These are phyloP conservation scores for Endomychus coccineus DNA, from an alignment of 2,888 invertebrate genomes.

Conservation along the genomic window DNA sequence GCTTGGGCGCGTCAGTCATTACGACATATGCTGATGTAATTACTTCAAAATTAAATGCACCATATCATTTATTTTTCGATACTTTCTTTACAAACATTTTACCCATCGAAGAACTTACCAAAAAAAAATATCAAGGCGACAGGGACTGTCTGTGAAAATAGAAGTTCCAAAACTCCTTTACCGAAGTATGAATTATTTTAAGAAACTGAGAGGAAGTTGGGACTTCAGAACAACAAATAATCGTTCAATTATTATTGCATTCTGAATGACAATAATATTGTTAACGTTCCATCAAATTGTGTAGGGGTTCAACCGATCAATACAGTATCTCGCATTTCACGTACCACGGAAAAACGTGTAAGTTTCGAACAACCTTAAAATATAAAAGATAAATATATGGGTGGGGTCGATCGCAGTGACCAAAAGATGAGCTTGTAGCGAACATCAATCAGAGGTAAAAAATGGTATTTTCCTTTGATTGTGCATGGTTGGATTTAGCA, in stretches of 20 bases:
- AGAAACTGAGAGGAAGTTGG: slow-evolving; percentile 9
- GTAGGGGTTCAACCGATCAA: slow-evolving; percentile 5
- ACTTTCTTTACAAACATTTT: slow-evolving; percentile 3
- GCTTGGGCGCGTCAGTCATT: slow-evolving; percentile 18
- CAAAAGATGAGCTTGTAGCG: slow-evolving; percentile 7
- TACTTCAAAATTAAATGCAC: slow-evolving; percentile 7
- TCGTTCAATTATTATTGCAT: slow-evolving; percentile 9
- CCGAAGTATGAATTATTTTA: neutral
- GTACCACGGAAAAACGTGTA: slow-evolving; percentile 18
- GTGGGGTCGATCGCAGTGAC: slow-evolving; percentile 9
- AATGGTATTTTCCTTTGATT: slow-evolving; percentile 8
- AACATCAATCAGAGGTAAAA: slow-evolving; percentile 6
- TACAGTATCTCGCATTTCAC: slow-evolving; percentile 13
- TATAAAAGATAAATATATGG: slow-evolving; percentile 24
- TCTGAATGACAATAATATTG: slow-evolving; percentile 24
- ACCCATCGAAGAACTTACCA: neutral
- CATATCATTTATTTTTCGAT: slow-evolving; percentile 6
- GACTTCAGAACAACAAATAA: slow-evolving; percentile 5
- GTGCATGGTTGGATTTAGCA: slow-evolving; percentile 4
- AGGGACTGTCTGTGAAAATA: slow-evolving; percentile 6
- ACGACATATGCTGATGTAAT: slow-evolving; percentile 14
- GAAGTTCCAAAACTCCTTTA: slow-evolving; percentile 3
- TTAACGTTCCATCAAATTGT: slow-evolving; percentile 17
- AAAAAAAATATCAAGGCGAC: neutral
- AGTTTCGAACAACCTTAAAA: slow-evolving; percentile 21